Evolutionary conservation across 2,888 invertebrate genomes (phyloP).

Genomic region (Synergus gifuensis): DNA sequence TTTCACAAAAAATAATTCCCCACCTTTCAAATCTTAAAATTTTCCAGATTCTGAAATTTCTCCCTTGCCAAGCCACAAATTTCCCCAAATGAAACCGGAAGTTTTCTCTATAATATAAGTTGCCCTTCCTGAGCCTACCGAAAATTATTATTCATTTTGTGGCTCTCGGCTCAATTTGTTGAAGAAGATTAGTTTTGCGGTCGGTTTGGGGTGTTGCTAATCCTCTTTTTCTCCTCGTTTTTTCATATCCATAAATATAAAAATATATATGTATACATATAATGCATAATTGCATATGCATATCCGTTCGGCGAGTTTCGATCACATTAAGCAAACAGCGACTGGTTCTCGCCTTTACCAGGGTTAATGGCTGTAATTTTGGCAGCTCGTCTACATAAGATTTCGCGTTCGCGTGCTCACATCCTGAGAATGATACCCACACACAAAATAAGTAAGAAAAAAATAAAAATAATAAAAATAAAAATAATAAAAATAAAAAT

Average conservation of each 20-base stretch:
- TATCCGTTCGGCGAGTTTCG: conserved; percentile 50
- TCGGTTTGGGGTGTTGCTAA: neutral
- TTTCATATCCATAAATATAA: no score
- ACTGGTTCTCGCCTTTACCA: conserved; percentile 69
- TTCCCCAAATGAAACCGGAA: neutral
- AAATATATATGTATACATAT: neutral
- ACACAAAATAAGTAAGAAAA: neutral
- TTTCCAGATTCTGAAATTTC: no score
- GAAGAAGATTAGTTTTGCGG: conserved; percentile 28
- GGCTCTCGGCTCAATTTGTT: conserved; percentile 7
- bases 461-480: neutral
- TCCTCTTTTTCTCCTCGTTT: neutral
- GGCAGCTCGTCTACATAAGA: conserved; percentile 53
- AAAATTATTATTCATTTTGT: neutral
- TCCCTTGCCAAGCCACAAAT: neutral
- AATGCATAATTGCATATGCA: neutral
- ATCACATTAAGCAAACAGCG: conserved; percentile 69
- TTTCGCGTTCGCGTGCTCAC: conserved; percentile 12
- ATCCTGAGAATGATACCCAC: conserved; percentile 6
- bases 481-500: neutral
- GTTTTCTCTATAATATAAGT: neutral
- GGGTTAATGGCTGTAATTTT: conserved; percentile 68
- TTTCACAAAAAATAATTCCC: no score
- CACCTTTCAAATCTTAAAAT: no score
- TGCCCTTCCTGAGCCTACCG: neutral